phyloP scores from a whole-genome alignment of 2,113 vertebrate species.

The Rhadina sibilatrix region DNA sequence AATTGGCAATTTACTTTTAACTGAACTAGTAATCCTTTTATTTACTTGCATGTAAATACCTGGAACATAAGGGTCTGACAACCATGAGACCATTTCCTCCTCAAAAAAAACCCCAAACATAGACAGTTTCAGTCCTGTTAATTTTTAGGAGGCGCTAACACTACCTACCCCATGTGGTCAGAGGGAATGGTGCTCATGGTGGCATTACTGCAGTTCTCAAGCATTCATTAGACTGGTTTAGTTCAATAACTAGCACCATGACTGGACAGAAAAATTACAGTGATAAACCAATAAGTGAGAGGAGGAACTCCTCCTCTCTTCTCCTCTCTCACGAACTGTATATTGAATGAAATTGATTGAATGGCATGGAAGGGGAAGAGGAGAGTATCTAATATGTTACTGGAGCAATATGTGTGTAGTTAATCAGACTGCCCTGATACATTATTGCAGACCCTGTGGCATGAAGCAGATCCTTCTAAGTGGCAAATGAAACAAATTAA shows the following conservation, averaged over 20 bases:
- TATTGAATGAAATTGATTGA: not conserved
- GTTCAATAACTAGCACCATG: not conserved
- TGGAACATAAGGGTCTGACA: not conserved
- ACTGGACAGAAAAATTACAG: not conserved
- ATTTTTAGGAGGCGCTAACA: not conserved
- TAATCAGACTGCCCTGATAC: not conserved
- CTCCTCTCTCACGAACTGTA: not conserved
- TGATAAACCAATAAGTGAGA: not conserved
- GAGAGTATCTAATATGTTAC: not conserved
- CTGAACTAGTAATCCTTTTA: not conserved
- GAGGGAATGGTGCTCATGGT: not conserved
- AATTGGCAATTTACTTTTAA: not conserved
- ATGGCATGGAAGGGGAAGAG: not conserved
- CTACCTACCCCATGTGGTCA: not conserved
- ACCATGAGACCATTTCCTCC: not conserved
- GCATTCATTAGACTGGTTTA: not conserved
- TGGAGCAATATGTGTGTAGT: not conserved
- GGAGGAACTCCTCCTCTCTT: not conserved
- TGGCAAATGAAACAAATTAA: not conserved
- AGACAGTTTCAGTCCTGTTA: not conserved
- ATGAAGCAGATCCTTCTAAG: not conserved
- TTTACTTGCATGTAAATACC: not conserved
- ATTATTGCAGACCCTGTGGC: not conserved
- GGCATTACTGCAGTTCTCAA: not conserved
- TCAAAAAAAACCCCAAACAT: not conserved